Evolutionary conservation across 2,113 vertebrate genomes (phyloP), one percentile per base, ranked within the genome.

Genomic region (Grantiella picta): DNA sequence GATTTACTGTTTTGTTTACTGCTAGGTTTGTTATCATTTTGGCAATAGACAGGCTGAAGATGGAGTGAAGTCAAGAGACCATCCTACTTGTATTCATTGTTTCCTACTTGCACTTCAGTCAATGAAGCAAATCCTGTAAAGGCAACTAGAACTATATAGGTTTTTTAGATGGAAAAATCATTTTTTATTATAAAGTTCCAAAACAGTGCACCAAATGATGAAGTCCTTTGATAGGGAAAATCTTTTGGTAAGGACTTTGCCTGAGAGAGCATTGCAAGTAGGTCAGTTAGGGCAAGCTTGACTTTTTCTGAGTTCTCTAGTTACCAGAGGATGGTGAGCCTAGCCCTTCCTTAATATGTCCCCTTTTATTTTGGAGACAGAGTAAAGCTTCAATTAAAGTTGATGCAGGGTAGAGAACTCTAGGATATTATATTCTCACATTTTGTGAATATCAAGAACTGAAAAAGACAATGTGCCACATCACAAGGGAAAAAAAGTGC

Each of bases 1-100:
- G 94, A 95, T 96, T 92, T 96, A 93, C 61, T 44, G 76, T 61
- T 95, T 91, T 95, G 91, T 95, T 97, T 96, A 90, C 89, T 84
- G 53, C 82, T 60, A 28, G 21, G 50, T 89, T 86, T 73, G 66
- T 91, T 93, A 68, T n/a, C 33, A 69, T 76, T 88, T 86, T 7
- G 47, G 44, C 63, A 64, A 9, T 7, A 87, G 80, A 84, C 83
- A 95, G 76, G 25, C 17, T 63, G 35, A 94, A 95, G 86, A 91
- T 71, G n/a, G 52, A 94, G 53, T 64, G 57, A 91, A 94, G 65
- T 84, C 25, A 63, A 47, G 79, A 65, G 61, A 93, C 92, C 31
- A 31, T 75, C 66, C 59, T 70, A 21, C 86, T 76, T 63, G 35
- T 49, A 79, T 38, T 82, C 23, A 19, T 36, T 78, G 60, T 82